Evolutionary conservation across 2,113 vertebrate species (phyloP).

Genomic region (Phaetusa simplex): DNA sequence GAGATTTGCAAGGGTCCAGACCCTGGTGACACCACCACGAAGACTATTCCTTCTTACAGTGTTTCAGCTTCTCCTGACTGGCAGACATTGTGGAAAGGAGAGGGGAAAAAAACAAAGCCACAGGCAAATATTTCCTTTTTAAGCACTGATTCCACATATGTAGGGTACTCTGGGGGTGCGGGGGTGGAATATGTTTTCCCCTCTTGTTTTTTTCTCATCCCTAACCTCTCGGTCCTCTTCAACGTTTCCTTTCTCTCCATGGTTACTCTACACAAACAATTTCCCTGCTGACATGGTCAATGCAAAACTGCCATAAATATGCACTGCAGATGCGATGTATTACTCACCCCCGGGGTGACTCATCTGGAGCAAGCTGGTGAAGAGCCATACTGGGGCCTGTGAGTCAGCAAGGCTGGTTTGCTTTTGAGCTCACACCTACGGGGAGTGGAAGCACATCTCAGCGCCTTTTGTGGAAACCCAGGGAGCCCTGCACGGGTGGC

Average conservation of each 20-base stretch:
- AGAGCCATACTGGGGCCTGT: neutral
- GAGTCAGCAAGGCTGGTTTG: slow-evolving; percentile 36
- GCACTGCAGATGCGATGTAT: slow-evolving; percentile 29
- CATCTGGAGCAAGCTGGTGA: neutral
- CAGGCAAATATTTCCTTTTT: neutral
- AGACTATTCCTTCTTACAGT: neutral
- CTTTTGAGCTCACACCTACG: slow-evolving; percentile 23
- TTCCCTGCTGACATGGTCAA: slow-evolving; percentile 12
- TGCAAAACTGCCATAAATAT: slow-evolving; percentile 19
- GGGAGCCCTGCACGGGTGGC: neutral
- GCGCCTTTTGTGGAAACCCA: neutral
- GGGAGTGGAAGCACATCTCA: neutral
- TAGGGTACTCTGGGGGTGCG: neutral
- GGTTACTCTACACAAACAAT: slow-evolving; percentile 60
- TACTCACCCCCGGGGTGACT: slow-evolving; percentile 51
- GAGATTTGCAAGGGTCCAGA: neutral
- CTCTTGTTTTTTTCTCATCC: neutral
- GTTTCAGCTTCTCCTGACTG: neutral
- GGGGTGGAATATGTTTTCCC: neutral
- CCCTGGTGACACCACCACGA: neutral
- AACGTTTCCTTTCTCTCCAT: slow-evolving; percentile 45
- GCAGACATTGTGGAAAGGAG: neutral
- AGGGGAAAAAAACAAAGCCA: neutral
- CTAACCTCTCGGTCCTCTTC: neutral
- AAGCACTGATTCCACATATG: neutral